A percentile compares a stretch with the other conserved stretches of the same genome.
Conservation (phyloP, 2,797 vertebrate species). For the Phyllotis vaccarum region DNA sequence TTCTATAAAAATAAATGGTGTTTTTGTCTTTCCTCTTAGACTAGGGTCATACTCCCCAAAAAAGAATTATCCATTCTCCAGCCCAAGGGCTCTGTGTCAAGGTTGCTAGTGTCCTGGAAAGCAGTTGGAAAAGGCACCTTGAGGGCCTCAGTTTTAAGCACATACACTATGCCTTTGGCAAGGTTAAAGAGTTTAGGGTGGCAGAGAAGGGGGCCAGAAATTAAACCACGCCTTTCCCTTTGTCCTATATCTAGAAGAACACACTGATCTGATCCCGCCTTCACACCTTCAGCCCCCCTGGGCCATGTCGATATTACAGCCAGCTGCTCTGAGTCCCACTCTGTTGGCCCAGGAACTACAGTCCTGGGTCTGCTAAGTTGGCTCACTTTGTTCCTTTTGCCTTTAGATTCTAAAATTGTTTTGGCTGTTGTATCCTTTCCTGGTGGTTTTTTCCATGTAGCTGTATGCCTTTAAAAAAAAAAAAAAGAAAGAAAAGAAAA, state of each 20-base stretch:
- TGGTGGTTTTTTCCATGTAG: constrained; percentile 46
- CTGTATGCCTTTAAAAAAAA: not conserved
- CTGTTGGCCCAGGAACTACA: not conserved
- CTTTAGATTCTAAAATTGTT: not conserved
- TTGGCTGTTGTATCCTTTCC: not conserved
- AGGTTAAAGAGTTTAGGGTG: not conserved
- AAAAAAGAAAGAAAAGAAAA: not conserved
- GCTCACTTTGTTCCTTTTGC: not conserved
- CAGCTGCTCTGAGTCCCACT: not conserved
- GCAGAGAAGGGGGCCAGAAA: not conserved
- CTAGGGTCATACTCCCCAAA: not conserved
- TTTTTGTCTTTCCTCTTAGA: not conserved
- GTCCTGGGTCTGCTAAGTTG: not conserved
- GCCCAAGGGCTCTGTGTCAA: not conserved
- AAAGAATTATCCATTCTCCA: not conserved
- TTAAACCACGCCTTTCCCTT: not conserved
- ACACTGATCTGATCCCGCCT: accelerated
- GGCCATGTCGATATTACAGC: too few relatives aligned
- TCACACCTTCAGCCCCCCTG: not conserved
- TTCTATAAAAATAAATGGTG: not conserved
- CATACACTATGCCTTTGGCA: not conserved
- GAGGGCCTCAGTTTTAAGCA: not conserved
- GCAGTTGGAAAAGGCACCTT: not conserved
- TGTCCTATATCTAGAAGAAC: not conserved
- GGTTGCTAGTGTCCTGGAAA: not conserved